Evolutionary conservation across 2,888 invertebrate species (phyloP).

Genomic region (Ophonus ardosiacus): DNA sequence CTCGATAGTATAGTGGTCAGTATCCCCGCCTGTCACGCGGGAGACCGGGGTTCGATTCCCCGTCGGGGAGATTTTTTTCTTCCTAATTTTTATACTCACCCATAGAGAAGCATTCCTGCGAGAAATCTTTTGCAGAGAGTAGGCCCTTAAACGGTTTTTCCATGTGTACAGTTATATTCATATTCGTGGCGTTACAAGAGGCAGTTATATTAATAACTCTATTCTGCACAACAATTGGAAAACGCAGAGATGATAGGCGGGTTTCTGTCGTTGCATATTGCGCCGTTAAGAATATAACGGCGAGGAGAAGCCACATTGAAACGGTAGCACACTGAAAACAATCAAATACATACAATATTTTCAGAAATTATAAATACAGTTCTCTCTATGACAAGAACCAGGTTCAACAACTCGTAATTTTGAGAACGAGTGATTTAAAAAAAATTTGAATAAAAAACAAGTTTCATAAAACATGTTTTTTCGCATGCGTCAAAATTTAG

Average conservation of each 20-base stretch:
- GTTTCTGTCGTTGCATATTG: conserved; percentile 65
- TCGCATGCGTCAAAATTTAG: too few species aligned
- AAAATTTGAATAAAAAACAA: too few species aligned
- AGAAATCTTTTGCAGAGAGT: conserved; percentile 86
- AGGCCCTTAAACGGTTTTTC: conserved; percentile 84
- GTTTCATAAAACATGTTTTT: too few species aligned
- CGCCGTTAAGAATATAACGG: conserved; percentile 28
- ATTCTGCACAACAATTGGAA: conserved; percentile 73
- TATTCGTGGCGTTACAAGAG: conserved; percentile 80
- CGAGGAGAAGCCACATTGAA: conserved; percentile 41
- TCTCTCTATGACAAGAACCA: too few species aligned
- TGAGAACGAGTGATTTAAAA: too few species aligned
- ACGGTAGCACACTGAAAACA: conserved; percentile 5
- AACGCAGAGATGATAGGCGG: conserved; percentile 67
- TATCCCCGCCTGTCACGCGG: conserved; percentile 62
- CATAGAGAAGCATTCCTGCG: conserved; percentile 82
- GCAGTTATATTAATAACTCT: conserved; percentile 80
- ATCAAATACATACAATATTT: conserved; percentile 16
- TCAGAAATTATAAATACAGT: too few species aligned
- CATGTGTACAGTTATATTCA: conserved; percentile 81
- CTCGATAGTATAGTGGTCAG: conserved; percentile 64
- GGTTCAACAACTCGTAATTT: too few species aligned
- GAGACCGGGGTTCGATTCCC: conserved; percentile 62
- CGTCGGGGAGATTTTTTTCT: conserved; percentile 55
- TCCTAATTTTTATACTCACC: conserved; percentile 74